A percentile compares a stretch with the other conserved stretches of the same genome.
These are phyloP conservation scores for Amphilophus citrinellus DNA, from an alignment of 2,113 vertebrate genomes.

Conservation along the genomic window DNA sequence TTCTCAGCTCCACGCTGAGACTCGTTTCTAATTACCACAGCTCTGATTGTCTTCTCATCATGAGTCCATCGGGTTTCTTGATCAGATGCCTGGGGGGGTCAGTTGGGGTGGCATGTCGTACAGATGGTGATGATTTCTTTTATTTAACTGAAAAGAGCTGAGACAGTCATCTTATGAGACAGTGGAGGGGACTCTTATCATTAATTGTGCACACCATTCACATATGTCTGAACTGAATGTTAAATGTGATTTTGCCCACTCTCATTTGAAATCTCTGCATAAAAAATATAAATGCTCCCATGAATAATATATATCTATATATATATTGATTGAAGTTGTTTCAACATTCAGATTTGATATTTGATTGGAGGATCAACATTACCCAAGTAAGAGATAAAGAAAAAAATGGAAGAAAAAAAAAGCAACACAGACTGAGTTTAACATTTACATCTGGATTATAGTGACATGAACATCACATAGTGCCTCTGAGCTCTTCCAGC, in stretches of 20 bases:
- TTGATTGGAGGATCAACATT: neutral
- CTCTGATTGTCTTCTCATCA: constrained; percentile 40
- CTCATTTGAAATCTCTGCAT: neutral
- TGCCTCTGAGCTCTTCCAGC: constrained; percentile 5
- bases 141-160: neutral
- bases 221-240: neutral
- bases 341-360: neutral
- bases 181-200: neutral
- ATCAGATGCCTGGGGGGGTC: constrained; percentile 16
- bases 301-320: neutral
- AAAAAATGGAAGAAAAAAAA: neutral
- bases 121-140: neutral
- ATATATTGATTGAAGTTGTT: neutral
- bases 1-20: constrained; percentile 48
- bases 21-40: constrained; percentile 20
- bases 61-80: neutral
- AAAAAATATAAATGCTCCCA: neutral
- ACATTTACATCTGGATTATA: constrained; percentile 19
- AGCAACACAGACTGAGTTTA: neutral
- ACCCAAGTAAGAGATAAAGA: neutral
- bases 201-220: neutral
- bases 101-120: neutral
- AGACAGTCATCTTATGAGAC: constrained; percentile 29
- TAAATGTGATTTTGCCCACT: no score
- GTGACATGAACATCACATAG: neutral